Evolutionary conservation across 2,797 vertebrate species (phyloP).

Genomic region (Melanotaenia pygmaea): DNA sequence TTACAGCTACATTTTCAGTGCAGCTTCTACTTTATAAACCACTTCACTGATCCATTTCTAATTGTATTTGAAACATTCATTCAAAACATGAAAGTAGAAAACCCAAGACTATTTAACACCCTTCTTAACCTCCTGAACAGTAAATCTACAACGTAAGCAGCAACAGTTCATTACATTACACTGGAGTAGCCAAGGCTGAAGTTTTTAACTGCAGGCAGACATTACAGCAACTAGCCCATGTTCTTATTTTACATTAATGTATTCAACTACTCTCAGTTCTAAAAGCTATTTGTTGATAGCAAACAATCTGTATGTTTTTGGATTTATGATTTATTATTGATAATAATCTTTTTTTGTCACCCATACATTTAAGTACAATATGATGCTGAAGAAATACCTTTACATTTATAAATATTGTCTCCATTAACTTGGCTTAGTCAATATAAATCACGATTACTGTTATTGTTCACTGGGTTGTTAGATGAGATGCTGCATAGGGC

Average conservation of each 20-base stretch:
- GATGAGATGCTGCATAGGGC: not conserved
- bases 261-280: not conserved
- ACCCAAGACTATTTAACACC: not conserved
- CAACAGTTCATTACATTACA: not conserved
- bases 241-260: not conserved
- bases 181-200: not conserved
- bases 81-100: not conserved
- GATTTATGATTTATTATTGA: not conserved
- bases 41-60: not conserved
- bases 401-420: not conserved
- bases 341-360: not conserved
- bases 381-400: not conserved
- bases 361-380: not conserved
- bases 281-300: not conserved
- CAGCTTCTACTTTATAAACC: not conserved
- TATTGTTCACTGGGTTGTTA: not conserved
- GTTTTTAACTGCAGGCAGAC: not conserved
- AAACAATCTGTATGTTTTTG: not conserved
- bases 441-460: not conserved
- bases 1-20: not conserved
- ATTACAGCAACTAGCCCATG: not conserved
- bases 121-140: not conserved
- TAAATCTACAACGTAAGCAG: not conserved
- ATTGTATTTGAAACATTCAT: not conserved
- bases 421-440: not conserved